Base-by-base conservation (phyloP, 2,888 invertebrate genomes). In the Drosophila kambysellisi region DNA sequence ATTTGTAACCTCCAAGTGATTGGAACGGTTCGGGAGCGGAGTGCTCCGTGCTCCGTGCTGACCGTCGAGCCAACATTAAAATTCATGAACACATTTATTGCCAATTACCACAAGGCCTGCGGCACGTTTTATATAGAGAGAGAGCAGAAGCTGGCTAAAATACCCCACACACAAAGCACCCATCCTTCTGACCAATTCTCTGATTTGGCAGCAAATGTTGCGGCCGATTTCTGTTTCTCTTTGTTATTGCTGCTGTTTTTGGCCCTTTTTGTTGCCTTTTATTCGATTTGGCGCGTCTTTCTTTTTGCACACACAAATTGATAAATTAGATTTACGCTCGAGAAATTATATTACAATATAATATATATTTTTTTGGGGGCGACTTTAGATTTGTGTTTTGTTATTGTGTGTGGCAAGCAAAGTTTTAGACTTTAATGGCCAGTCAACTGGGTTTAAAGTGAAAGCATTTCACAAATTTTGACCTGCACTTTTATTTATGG, bases 41-140 rank as follows among this genome's bases (percentile, higher is more conserved):
- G 37, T 46, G 25, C 25, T 25, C 25, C 25, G 25, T 25, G 25
- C 46, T 46, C 43, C 60, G 35, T 51, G 69, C 74, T 88, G 90
- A 83, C 85, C 90, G 76, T 63, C 79, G 64, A 74, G 70, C 64
- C 69, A 61, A 63, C 91, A 90, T 91, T 90, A 90, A 90, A 91
- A 90, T 90, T 91, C 90, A 90, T 90, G 89, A 90, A 91, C 91
- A 88, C 89, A 90, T 90, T 90, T 91, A 90, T 90, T 90, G 90
- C 88, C 90, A 90, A 90, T 91, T 91, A 90, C 91, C 83, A 83
- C 85, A 73, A 63, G 76, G 87, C 82, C 77, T 73, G 46, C 41
- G 77, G 80, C 87, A 88, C 87, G 89, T 83, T 87, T 70, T 79
- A 76, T 89, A 74, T 70, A 80, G 75, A 70, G 56, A 80, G 75